Percentiles rank a stretch among this genome's conserved stretches.
Evolutionary conservation across 2,888 invertebrate genomes (phyloP).

Genomic region (Lasius platythorax): DNA sequence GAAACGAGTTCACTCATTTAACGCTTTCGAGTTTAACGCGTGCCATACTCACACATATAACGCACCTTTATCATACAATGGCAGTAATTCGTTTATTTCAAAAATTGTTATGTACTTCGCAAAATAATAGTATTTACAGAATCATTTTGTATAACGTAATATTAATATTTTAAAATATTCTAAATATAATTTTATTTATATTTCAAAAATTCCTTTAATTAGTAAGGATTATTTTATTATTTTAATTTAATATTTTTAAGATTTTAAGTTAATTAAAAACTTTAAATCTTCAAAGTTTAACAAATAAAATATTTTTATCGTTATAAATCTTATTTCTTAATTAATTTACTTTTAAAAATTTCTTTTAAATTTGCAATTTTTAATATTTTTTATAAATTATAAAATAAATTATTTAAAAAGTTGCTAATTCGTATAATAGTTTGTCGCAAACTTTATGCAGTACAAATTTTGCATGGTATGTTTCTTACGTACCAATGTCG

Average conservation of each 20-base stretch:
- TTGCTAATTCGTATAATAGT: no score
- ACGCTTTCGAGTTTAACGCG: conserved; percentile 43
- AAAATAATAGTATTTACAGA: not conserved
- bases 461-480: not conserved
- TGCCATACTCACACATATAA: not conserved
- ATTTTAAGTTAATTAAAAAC: not conserved
- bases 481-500: not conserved
- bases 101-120: not conserved
- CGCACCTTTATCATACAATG: not conserved
- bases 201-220: no score
- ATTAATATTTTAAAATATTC: not conserved
- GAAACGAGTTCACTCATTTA: conserved; percentile 49
- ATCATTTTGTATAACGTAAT: not conserved
- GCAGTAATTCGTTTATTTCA: not conserved
- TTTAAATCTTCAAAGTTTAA: not conserved
- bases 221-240: not conserved
- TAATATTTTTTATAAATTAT: not conserved
- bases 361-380: no score
- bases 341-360: no score
- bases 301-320: not conserved
- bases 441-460: not conserved
- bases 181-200: not conserved
- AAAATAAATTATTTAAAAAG: not conserved
- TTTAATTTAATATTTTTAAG: not conserved
- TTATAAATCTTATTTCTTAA: no score